Evolutionary conservation across 2,888 invertebrate genomes (phyloP), one percentile per base, ranked within the genome.

Genomic region (Perizoma affinitatum): DNA sequence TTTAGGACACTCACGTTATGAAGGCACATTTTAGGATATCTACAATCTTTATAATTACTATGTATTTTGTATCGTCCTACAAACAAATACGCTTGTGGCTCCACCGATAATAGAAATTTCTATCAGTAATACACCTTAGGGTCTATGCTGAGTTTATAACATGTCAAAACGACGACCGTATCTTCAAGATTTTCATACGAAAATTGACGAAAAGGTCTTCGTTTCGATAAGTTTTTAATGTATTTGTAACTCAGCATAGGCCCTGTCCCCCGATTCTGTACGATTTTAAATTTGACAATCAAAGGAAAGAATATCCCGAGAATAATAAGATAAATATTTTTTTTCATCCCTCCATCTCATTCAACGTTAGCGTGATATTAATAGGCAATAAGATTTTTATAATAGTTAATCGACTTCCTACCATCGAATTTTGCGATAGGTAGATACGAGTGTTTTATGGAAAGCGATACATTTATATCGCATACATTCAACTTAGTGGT

Each of bases 31-130:
- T 45, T 53, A 63, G 55, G 52, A 53, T 55, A 54, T 58, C 51
- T 50, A 52, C 55, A 53, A 68, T 61, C 55, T 65, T 53, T 63
- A 44, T 56, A 50, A 49, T 70, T 38, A 38, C 51, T 65, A 62
- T 87, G 78, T 84, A 82, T 88, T 86, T 90, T 88, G 90, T 90
- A 86, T 87, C 84, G 89, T 91, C 90, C 88, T 76, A 74, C 74
- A 83, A 76, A 79, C 71, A 74, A 75, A 75, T 79, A 78, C 78
- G 80, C 78, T 77, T 79, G 80, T 76, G 79, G 78, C 75, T 76
- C 81, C 84, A 83, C 81, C 79, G 79, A 83, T 70, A 74, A 70
- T 57, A 69, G 58, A 69, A 70, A 74, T 79, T 74, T 68, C 71
- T 74, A 76, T 75, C 79, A 78, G 70, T 82, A 66, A 79, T 80